Evolutionary conservation across 2,888 invertebrate species (phyloP).

Genomic region (Norana najaformis): DNA sequence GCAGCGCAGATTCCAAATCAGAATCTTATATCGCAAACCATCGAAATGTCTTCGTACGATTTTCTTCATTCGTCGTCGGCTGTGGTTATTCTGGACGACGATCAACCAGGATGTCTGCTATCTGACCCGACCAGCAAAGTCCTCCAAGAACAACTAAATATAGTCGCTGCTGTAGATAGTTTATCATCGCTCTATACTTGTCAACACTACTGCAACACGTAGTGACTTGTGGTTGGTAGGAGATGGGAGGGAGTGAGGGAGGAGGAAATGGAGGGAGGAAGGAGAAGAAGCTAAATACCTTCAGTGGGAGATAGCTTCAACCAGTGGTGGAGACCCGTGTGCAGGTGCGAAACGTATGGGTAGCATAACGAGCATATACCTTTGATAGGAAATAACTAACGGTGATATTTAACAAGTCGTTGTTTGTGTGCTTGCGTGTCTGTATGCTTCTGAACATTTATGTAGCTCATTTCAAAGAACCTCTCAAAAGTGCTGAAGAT

Average conservation of each 20-base stretch:
- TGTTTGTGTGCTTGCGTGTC: no score
- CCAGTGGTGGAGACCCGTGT: no score
- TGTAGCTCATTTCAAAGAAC: no score
- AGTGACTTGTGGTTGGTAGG: neutral
- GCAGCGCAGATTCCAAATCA: neutral
- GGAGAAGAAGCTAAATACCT: no score
- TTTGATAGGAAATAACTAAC: no score
- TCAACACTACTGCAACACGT: neutral
- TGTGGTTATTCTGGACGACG: neutral
- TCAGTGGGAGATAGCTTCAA: no score
- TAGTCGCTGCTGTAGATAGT: neutral
- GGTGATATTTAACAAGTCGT: no score
- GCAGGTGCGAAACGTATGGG: no score
- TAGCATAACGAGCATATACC: no score
- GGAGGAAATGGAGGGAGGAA: no score
- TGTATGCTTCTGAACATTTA: no score
- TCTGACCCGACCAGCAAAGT: neutral
- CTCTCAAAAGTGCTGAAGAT: no score
- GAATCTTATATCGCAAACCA: neutral
- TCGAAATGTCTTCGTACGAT: neutral
- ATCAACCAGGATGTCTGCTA: neutral
- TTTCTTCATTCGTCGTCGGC: neutral
- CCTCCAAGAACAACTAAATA: neutral
- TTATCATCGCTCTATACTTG: neutral
- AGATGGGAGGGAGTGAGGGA: neutral